Percentiles rank a stretch among this genome's conserved stretches.
Evolutionary conservation across 2,888 invertebrate genomes (phyloP).

Genomic region (Carterocephalus palaemon): DNA sequence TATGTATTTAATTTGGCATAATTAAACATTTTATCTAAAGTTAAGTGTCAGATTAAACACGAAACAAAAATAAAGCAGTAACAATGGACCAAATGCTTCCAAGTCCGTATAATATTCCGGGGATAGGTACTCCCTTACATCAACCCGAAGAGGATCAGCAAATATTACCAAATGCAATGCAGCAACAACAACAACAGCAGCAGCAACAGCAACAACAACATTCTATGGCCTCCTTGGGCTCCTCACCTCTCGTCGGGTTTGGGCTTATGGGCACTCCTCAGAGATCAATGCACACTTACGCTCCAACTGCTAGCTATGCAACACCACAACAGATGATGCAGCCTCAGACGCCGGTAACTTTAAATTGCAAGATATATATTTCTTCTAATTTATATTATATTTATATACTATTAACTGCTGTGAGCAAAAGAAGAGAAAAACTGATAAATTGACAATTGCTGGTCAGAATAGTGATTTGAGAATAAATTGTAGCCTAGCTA

Average conservation of each 20-base stretch:
- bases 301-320: constrained; percentile 85
- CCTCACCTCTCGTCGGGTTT: constrained; percentile 80
- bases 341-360: constrained; percentile 90
- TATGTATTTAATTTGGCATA: background rate
- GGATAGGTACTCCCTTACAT: constrained; percentile 93
- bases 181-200: constrained; percentile 86
- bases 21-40: too few species aligned
- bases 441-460: too few species aligned
- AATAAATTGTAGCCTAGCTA: too few species aligned
- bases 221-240: constrained; percentile 78
- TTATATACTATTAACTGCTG: too few species aligned
- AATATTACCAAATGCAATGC: constrained; percentile 90
- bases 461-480: too few species aligned
- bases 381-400: too few species aligned
- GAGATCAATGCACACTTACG: constrained; percentile 86
- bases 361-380: too few species aligned
- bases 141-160: constrained; percentile 95
- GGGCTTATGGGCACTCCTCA: constrained; percentile 83
- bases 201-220: constrained; percentile 62
- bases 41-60: background rate
- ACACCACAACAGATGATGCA: constrained; percentile 93
- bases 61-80: background rate
- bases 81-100: constrained; percentile 93
- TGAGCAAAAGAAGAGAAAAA: too few species aligned
- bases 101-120: constrained; percentile 93